These are phyloP conservation scores for Corythoichthys haematopterus DNA, from an alignment of 2,113 vertebrate species.

Conservation along the genomic window DNA sequence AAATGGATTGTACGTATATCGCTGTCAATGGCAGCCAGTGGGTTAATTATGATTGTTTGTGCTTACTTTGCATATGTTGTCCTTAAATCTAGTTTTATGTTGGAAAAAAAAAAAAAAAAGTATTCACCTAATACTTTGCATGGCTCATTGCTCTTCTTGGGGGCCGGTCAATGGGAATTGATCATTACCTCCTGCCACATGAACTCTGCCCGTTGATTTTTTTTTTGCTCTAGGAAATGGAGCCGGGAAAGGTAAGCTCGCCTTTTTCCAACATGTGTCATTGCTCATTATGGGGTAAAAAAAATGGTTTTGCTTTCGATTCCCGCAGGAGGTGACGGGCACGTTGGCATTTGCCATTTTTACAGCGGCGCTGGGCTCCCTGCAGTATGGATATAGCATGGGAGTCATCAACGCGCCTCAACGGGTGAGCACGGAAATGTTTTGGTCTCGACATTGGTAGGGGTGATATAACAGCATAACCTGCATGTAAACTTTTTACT, in stretches of 20 bases:
- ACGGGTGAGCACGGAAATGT: slow-evolving; percentile 65
- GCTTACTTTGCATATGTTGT: too few species aligned
- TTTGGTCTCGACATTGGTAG: background rate
- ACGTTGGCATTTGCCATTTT: slow-evolving; percentile 82
- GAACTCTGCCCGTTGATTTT: slow-evolving; percentile 19
- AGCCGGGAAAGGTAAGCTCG: slow-evolving; percentile 61
- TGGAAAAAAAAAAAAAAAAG: background rate
- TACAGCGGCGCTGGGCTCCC: slow-evolving; percentile 81
- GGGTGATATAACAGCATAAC: too few species aligned
- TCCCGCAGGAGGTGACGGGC: slow-evolving; percentile 75
- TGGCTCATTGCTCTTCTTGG: background rate
- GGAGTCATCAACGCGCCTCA: slow-evolving; percentile 96
- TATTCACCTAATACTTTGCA: background rate
- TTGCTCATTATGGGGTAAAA: background rate
- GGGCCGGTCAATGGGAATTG: slow-evolving; percentile 46
- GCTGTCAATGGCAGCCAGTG: too few species aligned
- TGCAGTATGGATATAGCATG: slow-evolving; percentile 90
- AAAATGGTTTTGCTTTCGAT: background rate
- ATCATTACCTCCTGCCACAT: slow-evolving; percentile 46
- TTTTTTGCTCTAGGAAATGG: slow-evolving; percentile 50
- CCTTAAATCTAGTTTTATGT: background rate
- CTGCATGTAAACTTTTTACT: too few species aligned
- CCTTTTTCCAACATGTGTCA: background rate
- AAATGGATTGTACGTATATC: too few species aligned
- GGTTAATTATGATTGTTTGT: too few species aligned